Percentiles rank a stretch among this genome's conserved stretches.
Evolutionary conservation across 2,113 vertebrate species (phyloP).

Genomic region (Pyxicephalus adspersus): DNA sequence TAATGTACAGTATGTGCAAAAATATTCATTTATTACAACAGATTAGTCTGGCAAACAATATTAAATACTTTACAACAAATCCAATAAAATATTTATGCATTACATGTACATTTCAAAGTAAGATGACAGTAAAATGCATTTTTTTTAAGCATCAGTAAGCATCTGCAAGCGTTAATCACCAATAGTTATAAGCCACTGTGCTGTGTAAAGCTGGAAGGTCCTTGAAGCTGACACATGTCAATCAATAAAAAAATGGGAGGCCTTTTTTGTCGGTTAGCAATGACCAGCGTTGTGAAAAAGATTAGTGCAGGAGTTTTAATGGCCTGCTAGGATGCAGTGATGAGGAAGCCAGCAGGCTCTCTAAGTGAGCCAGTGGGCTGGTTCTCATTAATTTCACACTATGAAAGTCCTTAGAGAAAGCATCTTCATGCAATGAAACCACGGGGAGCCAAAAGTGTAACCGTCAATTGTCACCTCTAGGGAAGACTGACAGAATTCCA

Average conservation of each 20-base stretch:
- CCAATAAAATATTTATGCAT: neutral
- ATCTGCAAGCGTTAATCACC: neutral
- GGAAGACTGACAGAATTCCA: conserved; percentile 46
- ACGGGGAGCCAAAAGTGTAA: conserved; percentile 21
- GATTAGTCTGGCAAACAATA: neutral
- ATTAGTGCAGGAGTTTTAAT: conserved; percentile 49
- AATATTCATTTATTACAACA: neutral
- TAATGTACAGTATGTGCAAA: neutral
- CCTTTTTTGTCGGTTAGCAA: neutral
- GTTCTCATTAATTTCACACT: conserved; percentile 42
- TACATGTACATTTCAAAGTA: conserved; percentile 6
- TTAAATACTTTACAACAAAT: neutral
- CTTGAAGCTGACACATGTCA: conserved; percentile 34
- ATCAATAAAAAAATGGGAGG: conserved; percentile 3
- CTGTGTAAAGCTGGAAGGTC: conserved; percentile 4
- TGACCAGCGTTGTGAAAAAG: conserved; percentile 43
- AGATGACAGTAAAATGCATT: conserved; percentile 14
- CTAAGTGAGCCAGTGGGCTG: conserved; percentile 34
- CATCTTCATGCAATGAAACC: conserved; percentile 48
- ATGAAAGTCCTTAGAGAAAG: conserved; percentile 36
- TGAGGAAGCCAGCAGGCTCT: conserved; percentile 38
- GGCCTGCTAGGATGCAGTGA: conserved; percentile 46
- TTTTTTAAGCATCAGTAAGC: conserved; percentile 10
- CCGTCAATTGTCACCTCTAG: conserved; percentile 42
- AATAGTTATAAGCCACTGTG: neutral